These are phyloP conservation scores for Ariolimax columbianus DNA, from an alignment of 2,888 invertebrate genomes.

Conservation along the genomic window DNA sequence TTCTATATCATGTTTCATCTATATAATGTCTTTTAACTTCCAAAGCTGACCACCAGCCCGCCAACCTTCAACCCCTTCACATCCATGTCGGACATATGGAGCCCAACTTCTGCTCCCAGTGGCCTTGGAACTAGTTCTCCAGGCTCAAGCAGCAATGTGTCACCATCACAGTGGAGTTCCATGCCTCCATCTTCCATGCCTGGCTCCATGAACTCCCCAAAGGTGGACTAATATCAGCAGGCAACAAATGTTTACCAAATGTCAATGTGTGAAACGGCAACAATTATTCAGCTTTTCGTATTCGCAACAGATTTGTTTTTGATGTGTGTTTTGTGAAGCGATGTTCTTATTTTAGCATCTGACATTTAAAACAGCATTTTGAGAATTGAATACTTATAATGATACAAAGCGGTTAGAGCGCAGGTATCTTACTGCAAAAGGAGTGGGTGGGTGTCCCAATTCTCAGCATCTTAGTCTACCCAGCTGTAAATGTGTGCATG, in stretches of 20 bases:
- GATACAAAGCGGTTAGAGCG: too few relatives aligned
- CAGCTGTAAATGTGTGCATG: too few relatives aligned
- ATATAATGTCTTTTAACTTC: not conserved
- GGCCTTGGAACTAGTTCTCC: conserved; percentile 50
- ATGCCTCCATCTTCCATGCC: not conserved
- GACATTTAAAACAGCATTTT: too few relatives aligned
- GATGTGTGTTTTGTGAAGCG: too few relatives aligned
- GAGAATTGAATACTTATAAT: too few relatives aligned
- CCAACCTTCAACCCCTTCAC: conserved; percentile 70
- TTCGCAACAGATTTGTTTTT: too few relatives aligned
- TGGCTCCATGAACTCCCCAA: not conserved
- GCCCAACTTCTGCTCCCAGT: conserved; percentile 64
- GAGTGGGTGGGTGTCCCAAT: too few relatives aligned
- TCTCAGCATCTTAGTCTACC: too few relatives aligned
- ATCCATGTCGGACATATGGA: conserved; percentile 70
- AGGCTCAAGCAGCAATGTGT: not conserved
- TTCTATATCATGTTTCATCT: not conserved
- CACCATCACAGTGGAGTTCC: conserved; percentile 27
- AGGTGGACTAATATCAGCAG: conserved; percentile 23
- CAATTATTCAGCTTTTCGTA: not conserved
- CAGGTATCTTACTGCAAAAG: too few relatives aligned
- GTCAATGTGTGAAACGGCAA: conserved; percentile 28
- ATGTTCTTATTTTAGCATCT: too few relatives aligned
- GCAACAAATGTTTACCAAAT: not conserved
- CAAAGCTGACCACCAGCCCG: conserved; percentile 48